Base-by-base conservation (phyloP, 2,797 vertebrate species). In the Syngnathus acus region DNA sequence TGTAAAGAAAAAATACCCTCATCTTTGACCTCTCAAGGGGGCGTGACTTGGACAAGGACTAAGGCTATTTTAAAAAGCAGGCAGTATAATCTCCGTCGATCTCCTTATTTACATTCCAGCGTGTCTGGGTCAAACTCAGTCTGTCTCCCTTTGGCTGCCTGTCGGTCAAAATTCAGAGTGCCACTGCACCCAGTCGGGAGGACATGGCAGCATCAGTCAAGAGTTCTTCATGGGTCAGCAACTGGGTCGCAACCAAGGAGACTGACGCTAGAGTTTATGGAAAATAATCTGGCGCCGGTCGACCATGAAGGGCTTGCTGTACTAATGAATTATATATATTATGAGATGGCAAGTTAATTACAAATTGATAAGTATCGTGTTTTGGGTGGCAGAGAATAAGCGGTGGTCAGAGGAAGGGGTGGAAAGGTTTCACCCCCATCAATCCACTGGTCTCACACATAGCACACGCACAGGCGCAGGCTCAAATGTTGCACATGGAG, bases 161-260 rank as follows among this genome's bases (percentile, higher is more conserved):
- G 72, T 80, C 73, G 64, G 78, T 88, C 83, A 72, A 72, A 73
- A 77, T 77, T 68, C 71, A 53, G 66, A 71, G 64, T 74, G 78
- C 82, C 76, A 73, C 47, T 65, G 75, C 82, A 66, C 62, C 61
- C 39, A 80, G 83, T 73, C 74, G 51, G 72, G 69, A 65, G 73
- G 71, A 87, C 81, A 83, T 86, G 85, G 85, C 88, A 89, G 84
- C 78, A 84, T 73, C 77, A 80, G 88, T 86, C 86, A 84, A 69
- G 72, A 74, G 85, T 82, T 86, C 86, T 81, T 65, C 84, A 76
- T 62, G 84, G 88, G 85, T 89, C 88, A 89, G 72, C 75, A 74
- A 68, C 74, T 48, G 71, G 80, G 82, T 75, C 75, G 72, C 59
- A 70, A 77, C 84, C 82, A 64, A 40, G 76, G 76, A 80, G 76